A percentile compares a stretch with the other conserved stretches of the same genome.
Evolutionary conservation across 2,888 invertebrate genomes (phyloP).

Genomic region (Lydus trimaculatus): DNA sequence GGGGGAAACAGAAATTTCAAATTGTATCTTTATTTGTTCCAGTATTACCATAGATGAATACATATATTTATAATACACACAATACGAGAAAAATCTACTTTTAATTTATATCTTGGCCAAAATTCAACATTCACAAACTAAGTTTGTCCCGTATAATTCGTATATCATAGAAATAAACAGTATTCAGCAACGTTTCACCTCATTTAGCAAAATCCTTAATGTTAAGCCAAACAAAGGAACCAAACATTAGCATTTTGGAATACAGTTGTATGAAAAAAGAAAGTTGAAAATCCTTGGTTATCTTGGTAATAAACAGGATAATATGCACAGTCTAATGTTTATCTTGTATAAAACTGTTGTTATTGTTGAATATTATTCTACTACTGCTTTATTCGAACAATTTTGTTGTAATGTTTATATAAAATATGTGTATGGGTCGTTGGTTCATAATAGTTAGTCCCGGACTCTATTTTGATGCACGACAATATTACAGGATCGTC

Average conservation of each 20-base stretch:
- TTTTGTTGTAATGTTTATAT: neutral
- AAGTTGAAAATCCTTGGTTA: neutral
- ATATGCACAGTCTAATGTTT: neutral
- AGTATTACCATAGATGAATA: neutral
- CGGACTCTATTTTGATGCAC: neutral
- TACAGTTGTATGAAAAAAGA: neutral
- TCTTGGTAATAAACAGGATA: neutral
- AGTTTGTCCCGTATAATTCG: neutral
- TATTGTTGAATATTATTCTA: neutral
- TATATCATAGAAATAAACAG: slow-evolving; percentile 1
- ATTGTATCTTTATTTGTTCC: neutral
- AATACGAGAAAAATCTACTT: slow-evolving; percentile 24
- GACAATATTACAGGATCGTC: neutral
- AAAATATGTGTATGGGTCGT: neutral
- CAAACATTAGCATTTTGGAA: neutral
- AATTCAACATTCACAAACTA: slow-evolving; percentile 7
- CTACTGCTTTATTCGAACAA: neutral
- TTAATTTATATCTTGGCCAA: slow-evolving; percentile 28
- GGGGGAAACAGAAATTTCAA: too few relatives aligned
- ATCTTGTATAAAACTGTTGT: neutral
- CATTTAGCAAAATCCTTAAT: neutral
- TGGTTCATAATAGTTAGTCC: neutral
- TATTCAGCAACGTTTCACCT: neutral
- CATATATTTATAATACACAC: neutral
- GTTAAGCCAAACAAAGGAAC: neutral